A percentile compares a stretch with the other conserved stretches of the same genome.
Conservation (phyloP, 2,888 invertebrate genomes). For the Agrotis ipsilon region DNA sequence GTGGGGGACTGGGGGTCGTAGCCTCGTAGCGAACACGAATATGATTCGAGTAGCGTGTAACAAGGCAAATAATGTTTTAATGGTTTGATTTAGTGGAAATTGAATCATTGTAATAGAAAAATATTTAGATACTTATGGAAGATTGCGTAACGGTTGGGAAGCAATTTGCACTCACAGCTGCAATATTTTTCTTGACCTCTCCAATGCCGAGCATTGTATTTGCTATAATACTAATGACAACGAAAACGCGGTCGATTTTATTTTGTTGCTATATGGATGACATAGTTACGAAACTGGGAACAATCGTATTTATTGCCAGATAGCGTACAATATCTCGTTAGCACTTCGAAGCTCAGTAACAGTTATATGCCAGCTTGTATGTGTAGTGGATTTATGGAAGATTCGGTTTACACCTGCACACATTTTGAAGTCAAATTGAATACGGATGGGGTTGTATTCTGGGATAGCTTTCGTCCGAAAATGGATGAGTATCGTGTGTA, state of each 20-base stretch:
- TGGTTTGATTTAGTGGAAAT: slow-evolving; percentile 14
- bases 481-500: background rate
- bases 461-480: background rate
- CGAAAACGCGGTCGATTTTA: background rate
- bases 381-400: slow-evolving; percentile 29
- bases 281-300: slow-evolving; percentile 11
- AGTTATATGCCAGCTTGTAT: slow-evolving; percentile 30
- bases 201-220: no score
- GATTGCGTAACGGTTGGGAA: background rate
- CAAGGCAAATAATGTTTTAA: slow-evolving; percentile 30
- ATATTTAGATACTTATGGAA: background rate
- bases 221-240: background rate
- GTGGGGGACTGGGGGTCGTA: slow-evolving; percentile 35
- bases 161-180: background rate
- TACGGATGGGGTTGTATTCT: slow-evolving; percentile 2
- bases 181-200: no score
- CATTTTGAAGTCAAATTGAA: slow-evolving; percentile 32
- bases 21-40: slow-evolving; percentile 31
- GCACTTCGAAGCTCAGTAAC: slow-evolving; percentile 27
- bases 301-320: slow-evolving; percentile 18
- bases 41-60: slow-evolving; percentile 33
- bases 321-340: slow-evolving; percentile 33
- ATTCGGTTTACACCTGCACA: slow-evolving; percentile 28
- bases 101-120: background rate
- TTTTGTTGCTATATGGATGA: background rate